phyloP scores from a whole-genome alignment of 2,797 vertebrate species.

The Notoglanidium macrostoma region DNA sequence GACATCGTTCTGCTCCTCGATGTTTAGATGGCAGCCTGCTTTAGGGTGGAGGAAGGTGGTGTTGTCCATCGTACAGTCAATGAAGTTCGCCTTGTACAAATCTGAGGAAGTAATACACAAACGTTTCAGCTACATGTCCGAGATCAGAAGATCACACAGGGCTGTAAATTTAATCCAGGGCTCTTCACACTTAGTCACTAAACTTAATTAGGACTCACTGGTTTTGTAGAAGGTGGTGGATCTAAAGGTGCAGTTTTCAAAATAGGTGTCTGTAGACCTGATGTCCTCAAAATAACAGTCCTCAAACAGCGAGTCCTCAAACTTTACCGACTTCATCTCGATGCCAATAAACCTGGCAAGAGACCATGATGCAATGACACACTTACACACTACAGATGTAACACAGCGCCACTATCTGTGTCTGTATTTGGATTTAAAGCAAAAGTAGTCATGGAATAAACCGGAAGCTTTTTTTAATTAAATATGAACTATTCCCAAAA shows the following conservation, averaged over 20 bases:
- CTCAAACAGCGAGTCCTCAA: conserved; percentile 91
- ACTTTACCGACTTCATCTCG: conserved; percentile 90
- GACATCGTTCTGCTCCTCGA: conserved; percentile 86
- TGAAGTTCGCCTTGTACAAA: conserved; percentile 87
- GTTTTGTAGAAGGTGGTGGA: conserved; percentile 88
- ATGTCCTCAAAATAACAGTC: conserved; percentile 92
- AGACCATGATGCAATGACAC: conserved; percentile 11
- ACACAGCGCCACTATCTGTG: not conserved
- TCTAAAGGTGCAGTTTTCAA: conserved; percentile 91
- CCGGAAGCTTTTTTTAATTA: too few species aligned
- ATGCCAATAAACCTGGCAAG: conserved; percentile 86
- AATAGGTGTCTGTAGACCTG: conserved; percentile 86
- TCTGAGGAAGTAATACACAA: conserved; percentile 70
- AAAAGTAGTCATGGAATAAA: not conserved
- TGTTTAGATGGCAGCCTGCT: conserved; percentile 88
- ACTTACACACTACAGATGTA: not conserved
- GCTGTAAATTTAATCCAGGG: not conserved
- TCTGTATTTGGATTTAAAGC: not conserved
- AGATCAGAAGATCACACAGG: not conserved
- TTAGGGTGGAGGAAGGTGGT: conserved; percentile 79
- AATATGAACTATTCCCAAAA: too few species aligned
- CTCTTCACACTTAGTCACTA: not conserved
- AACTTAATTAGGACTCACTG: conserved; percentile 70
- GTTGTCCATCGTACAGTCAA: conserved; percentile 86
- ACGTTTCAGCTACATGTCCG: not conserved